phyloP scores from a whole-genome alignment of 2,888 invertebrate genomes.

The Lasioglossum oenotherae region DNA sequence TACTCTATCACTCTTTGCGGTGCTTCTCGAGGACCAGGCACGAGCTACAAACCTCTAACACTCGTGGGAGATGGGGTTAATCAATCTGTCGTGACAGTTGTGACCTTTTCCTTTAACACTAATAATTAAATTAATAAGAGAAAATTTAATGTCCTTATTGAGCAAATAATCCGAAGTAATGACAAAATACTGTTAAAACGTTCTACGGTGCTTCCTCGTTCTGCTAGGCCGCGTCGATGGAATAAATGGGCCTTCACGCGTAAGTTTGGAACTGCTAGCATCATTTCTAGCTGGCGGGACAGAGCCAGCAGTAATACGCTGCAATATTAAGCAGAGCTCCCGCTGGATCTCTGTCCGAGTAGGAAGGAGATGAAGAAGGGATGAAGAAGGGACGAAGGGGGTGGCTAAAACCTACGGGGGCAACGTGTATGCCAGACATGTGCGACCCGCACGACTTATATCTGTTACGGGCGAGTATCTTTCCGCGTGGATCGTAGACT shows the following conservation, averaged over 20 bases:
- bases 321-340: constrained; percentile 79
- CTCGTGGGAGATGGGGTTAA: background rate
- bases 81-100: background rate
- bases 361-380: constrained; percentile 21
- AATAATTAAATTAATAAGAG: too few species aligned
- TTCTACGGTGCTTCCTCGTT: too few species aligned
- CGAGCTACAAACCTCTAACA: background rate
- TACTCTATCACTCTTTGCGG: background rate
- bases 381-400: constrained; percentile 10
- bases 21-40: background rate
- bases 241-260: background rate
- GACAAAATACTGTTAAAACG: too few species aligned
- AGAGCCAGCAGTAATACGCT: constrained; percentile 70
- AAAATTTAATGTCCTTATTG: too few species aligned
- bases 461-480: constrained; percentile 71
- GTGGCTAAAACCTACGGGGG: constrained; percentile 35
- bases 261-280: constrained; percentile 59
- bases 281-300: constrained; percentile 61
- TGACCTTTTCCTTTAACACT: too few species aligned
- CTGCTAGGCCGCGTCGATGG: background rate
- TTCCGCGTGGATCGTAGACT: constrained; percentile 54
- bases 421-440: constrained; percentile 70
- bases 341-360: constrained; percentile 30
- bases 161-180: too few species aligned
- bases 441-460: constrained; percentile 76